Evolutionary conservation across 2,113 vertebrate genomes (phyloP).

Genomic region (Pomatostomus ruficeps): DNA sequence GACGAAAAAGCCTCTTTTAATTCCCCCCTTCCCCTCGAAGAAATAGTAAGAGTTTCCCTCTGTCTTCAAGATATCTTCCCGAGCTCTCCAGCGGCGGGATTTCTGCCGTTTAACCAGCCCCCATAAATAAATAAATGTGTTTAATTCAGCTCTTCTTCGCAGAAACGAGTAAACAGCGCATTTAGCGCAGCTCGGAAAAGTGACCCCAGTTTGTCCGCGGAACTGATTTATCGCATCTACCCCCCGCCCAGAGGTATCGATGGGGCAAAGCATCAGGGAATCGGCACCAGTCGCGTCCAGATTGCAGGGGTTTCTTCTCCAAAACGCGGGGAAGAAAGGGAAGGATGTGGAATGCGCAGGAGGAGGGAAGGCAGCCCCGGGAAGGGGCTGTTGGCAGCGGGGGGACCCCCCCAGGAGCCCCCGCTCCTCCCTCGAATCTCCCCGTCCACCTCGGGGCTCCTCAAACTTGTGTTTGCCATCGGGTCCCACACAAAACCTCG

Average conservation of each 20-base stretch:
- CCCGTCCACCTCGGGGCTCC: background rate
- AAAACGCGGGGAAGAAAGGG: background rate
- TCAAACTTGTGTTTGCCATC: background rate
- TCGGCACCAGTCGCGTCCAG: background rate
- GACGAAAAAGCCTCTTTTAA: background rate
- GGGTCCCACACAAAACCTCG: background rate
- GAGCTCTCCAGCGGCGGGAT: background rate
- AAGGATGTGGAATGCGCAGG: background rate
- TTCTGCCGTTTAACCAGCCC: background rate
- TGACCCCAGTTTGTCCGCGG: background rate
- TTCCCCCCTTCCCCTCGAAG: background rate
- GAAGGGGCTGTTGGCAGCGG: background rate
- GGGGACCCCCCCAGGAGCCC: accelerated
- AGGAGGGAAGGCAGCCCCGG: background rate
- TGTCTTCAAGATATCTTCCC: background rate
- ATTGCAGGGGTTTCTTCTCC: background rate
- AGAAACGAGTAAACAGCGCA: background rate
- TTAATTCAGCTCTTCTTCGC: background rate
- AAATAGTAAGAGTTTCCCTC: background rate
- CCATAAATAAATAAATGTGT: background rate
- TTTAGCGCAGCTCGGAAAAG: background rate
- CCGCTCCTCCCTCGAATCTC: background rate
- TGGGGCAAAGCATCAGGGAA: background rate
- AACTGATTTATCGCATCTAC: background rate
- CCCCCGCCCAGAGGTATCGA: background rate